Base-by-base conservation (phyloP, 2,797 vertebrate genomes). In the Poeciliopsis paucimaculata region DNA sequence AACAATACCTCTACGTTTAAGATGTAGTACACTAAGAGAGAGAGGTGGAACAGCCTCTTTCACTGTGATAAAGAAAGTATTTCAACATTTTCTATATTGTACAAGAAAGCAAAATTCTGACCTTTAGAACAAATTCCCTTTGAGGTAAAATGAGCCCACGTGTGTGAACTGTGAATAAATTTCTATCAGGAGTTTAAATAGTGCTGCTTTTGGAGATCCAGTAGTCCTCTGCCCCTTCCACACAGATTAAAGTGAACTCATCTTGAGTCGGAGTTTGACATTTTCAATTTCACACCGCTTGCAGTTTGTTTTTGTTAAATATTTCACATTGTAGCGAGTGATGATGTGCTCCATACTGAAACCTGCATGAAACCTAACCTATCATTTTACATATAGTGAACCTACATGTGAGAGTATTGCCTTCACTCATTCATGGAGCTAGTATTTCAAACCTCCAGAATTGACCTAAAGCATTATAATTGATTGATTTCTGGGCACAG, bases 251-350 rank as follows among this genome's bases (percentile, higher is more conserved):
- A 70, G 39, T 43, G 23, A 70, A 70, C 34, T 66, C 34, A 66
- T 66, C 64, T 3, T 66, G 36, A 43, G 66, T 70, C 39, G 1
- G 12, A 23, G 36, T 26, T 70, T 70, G 66, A 70, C 36, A 70
- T 70, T 70, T 70, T 70, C 36, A 43, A 41, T 41, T 70, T 70
- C 66, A 70, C 39, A 70, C 66, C 39, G n/a, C 66, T 41, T 43
- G 66, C 66, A 43, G 39, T 43, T 70, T 70, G 66, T 70, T 70
- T 43, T 70, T n/a, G 66, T 70, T 70, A 43, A 70, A 70, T 70
- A 43, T 70, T 41, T 70, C 23, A 70, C 39, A 7, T 70, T 70
- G 66, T 26, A 70, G 39, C 10, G 23, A 70, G 66, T 70, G 23
- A 20, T 41, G 36, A 70, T 70, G 39, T 70, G 66, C 39, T 70